Evolutionary conservation across 1,140 invertebrate genomes (phyloP), one percentile per base, ranked within the genome.

Genomic region (Eupristina koningsbergeri): DNA sequence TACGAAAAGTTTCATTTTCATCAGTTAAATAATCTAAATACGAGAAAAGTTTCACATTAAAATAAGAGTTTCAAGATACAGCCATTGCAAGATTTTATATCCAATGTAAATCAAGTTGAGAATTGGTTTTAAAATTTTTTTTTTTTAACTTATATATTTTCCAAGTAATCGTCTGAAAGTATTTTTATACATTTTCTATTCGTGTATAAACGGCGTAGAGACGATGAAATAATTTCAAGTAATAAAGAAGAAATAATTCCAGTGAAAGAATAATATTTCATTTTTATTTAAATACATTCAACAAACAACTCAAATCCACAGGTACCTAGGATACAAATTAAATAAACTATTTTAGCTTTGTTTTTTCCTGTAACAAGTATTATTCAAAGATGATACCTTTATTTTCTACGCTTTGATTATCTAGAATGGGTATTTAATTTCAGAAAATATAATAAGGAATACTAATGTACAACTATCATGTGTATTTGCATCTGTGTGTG

Each of bases 51-150:
- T 71, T 41, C 22, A 19, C 17, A 2, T 67, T 19, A 36, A 67
- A 67, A 71, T n/a, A 71, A 41, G n/a, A 71, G 36, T 71, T 71
- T 41, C 7, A 8, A 71, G 39, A 71, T n/a, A 41, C 41, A 22
- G 67, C 36, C n/a, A 71, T 41, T 71, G 22, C 19, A 71, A 71
- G 36, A 71, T 71, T 71, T 41, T 39, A 71, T n/a, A 71, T 71
- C 39, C 22, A 39, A 71, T 71, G 67, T 41, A 71, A 71, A 71
- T 71, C 67, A 41, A n/a, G 36, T 41, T 9, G 36, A 41, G 36
- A 36, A 71, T 71, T 22, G 36, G 67, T 41, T 71, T 41, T 71
- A 71, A 71, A 71, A 71, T 71, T 71, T 41, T 36, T 71, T 71
- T 41, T 36, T 71, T 71, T 22, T 41, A 36, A 71, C 67, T 41